Evolutionary conservation across 2,113 vertebrate species (phyloP), one percentile per base, ranked within the genome.

Genomic region (Chrysochloris asiatica): DNA sequence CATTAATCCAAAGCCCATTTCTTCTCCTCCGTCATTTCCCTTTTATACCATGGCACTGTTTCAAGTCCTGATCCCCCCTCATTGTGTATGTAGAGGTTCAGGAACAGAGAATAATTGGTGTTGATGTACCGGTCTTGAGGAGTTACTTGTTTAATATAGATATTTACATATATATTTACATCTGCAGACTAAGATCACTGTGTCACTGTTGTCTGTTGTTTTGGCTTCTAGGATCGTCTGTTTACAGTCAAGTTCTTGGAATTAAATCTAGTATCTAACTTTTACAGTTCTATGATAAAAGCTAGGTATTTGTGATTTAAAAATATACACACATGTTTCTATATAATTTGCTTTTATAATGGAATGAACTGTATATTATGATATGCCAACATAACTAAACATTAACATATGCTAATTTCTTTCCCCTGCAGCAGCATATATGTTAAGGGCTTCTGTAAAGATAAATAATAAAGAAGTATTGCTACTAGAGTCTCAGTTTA

Each of bases 1-100:
- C 96, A 96, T 98, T 97, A 98, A 96, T 95, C 92, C 94, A 95
- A 91, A 96, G 45, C 88, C 69, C 86, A 43, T 83, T 94, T 89
- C 80, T 92, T 96, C 92, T 95, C 89, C 86, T 95, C 79, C 72
- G 0, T 95, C 79, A 93, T 92, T 83, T 91, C 59, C 24, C 0
- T 93, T 90, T 89, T 54, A 89, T 19, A 63, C 75, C 63, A 77
- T 96, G 43, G 86, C 90, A 80, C 91, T 47, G 59, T 83, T 87
- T 95, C 78, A 89, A 96, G 89, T 91, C 88, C 89, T 0, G 48
- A 95, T 88, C 75, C 69, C 75, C 69, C 86, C 73, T 95, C 89
- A 52, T 84, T 88, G 96, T 96, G 73, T 38, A 19, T n/a, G 75
- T 78, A 56, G 41, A 43, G 48, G 81, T 94, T 92, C 59, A 89